Evolutionary conservation across 2,797 vertebrate species (phyloP).

Genomic region (Bradypodion pumilum): DNA sequence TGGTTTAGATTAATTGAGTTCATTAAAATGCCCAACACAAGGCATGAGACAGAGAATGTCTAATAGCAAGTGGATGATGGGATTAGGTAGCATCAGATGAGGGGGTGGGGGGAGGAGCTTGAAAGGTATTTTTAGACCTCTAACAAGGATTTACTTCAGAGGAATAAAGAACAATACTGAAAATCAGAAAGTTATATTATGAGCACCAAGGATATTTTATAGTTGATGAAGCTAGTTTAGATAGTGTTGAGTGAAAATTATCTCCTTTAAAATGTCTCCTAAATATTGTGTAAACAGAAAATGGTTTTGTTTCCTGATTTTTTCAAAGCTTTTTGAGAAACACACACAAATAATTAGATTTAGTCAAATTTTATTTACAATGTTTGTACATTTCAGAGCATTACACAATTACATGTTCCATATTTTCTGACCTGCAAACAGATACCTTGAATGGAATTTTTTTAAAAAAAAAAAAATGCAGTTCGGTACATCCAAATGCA

Average conservation of each 20-base stretch:
- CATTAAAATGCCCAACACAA: conserved; percentile 58
- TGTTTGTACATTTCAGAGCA: conserved; percentile 84
- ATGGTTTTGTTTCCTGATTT: conserved; percentile 67
- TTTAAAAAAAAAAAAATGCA: conserved; percentile 69
- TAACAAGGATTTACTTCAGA: conserved; percentile 31
- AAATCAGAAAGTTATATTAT: conserved; percentile 41
- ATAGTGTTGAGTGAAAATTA: conserved; percentile 56
- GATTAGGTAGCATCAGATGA: conserved; percentile 33
- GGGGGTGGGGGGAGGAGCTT: too few species aligned
- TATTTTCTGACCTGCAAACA: conserved; percentile 98
- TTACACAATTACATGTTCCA: conserved; percentile 85
- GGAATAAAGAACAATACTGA: conserved; percentile 45
- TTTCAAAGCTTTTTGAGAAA: conserved; percentile 85
- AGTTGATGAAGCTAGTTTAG: conserved; percentile 58
- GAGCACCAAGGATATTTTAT: conserved; percentile 47
- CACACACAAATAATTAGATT: conserved; percentile 87
- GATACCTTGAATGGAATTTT: conserved; percentile 83
- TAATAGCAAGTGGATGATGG: conserved; percentile 37
- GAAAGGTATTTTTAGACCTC: conserved; percentile 29
- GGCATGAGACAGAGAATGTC: conserved; percentile 60
- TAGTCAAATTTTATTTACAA: conserved; percentile 92
- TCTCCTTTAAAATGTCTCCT: conserved; percentile 67
- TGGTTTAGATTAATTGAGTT: conserved; percentile 23
- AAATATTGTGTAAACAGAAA: conserved; percentile 61
- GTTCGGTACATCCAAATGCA: conserved; percentile 82